These are phyloP conservation scores for Cydia strobilella DNA, from an alignment of 1,140 invertebrate species.

Conservation along the genomic window DNA sequence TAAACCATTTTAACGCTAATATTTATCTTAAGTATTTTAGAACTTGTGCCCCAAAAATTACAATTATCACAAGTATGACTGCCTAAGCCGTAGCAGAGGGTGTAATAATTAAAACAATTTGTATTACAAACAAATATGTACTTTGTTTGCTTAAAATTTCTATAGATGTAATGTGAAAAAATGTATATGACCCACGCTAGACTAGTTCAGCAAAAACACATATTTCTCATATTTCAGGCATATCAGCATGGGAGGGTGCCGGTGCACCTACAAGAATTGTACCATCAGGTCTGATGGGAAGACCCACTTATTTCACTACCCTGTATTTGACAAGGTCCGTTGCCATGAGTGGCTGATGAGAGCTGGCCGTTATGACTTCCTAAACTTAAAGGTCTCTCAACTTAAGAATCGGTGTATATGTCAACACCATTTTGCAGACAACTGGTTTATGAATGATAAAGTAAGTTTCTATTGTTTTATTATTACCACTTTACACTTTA, in stretches of 20 bases:
- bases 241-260: slow-evolving; percentile 79
- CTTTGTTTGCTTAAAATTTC: too few relatives aligned
- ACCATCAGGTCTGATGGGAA: slow-evolving; percentile 75
- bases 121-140: too few relatives aligned
- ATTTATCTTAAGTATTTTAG: background rate
- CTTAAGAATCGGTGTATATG: slow-evolving; percentile 82
- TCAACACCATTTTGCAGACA: slow-evolving; percentile 81
- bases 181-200: too few relatives aligned
- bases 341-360: slow-evolving; percentile 81
- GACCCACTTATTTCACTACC: slow-evolving; percentile 82
- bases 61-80: background rate
- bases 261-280: slow-evolving; percentile 80
- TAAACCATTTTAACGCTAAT: background rate
- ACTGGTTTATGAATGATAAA: slow-evolving; percentile 80
- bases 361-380: slow-evolving; percentile 76
- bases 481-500: too few relatives aligned
- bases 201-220: too few relatives aligned
- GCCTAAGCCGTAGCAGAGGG: too few relatives aligned
- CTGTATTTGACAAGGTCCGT: slow-evolving; percentile 80
- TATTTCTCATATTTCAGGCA: slow-evolving; percentile 22
- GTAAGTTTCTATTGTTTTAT: slow-evolving; percentile 44
- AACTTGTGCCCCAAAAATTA: background rate
- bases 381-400: slow-evolving; percentile 79
- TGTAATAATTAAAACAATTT: too few relatives aligned
- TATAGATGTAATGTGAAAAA: too few relatives aligned